Evolutionary conservation across 1,140 invertebrate genomes (phyloP).

Genomic region (Triops cancriformis): DNA sequence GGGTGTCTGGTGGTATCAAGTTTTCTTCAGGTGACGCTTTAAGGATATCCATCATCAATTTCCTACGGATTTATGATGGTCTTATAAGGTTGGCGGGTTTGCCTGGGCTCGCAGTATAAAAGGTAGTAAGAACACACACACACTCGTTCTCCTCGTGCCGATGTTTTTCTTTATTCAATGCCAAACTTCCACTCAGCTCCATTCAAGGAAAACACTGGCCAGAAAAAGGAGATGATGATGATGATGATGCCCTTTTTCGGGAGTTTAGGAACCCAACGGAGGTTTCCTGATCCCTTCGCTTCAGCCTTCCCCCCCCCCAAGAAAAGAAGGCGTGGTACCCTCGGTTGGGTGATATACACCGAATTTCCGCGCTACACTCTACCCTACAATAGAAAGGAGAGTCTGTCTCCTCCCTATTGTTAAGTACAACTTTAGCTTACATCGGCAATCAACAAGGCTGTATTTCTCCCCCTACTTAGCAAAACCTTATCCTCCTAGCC

Average conservation of each 20-base stretch:
- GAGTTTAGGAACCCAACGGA: neutral
- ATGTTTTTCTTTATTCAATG: neutral
- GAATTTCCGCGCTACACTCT: neutral
- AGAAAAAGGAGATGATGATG: no score
- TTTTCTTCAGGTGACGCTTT: neutral
- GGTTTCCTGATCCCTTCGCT: neutral
- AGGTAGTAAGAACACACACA: no score
- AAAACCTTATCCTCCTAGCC: no score
- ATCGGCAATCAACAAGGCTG: conserved; percentile 3
- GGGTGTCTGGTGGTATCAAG: neutral
- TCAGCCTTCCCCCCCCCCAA: no score
- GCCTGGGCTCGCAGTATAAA: no score
- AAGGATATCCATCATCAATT: neutral
- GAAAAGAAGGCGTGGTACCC: neutral
- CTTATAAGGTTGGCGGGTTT: neutral
- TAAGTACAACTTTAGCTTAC: neutral
- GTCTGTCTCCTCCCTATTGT: no score
- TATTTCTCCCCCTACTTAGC: neutral
- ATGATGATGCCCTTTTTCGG: neutral
- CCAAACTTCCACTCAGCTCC: neutral
- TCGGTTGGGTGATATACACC: neutral
- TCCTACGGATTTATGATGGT: neutral
- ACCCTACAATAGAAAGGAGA: no score
- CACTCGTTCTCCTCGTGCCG: neutral
- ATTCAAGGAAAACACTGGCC: neutral